Evolutionary conservation across 2,113 vertebrate species (phyloP).

Genomic region (Numida meleagris): DNA sequence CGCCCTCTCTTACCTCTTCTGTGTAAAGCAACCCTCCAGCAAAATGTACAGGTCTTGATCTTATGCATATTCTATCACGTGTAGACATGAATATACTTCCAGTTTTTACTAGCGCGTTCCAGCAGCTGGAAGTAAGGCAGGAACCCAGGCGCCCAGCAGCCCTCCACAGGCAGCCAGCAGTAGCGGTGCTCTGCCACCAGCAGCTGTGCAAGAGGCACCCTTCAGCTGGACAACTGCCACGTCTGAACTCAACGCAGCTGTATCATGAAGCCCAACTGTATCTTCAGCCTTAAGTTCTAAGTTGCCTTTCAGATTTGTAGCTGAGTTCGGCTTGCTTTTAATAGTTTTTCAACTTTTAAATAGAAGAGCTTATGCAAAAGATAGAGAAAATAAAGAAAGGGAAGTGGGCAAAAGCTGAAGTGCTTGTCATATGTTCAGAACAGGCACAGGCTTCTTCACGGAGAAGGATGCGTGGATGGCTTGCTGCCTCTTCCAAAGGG

Average conservation of each 20-base stretch:
- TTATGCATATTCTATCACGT: not conserved
- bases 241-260: not conserved
- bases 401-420: not conserved
- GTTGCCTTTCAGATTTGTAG: not conserved
- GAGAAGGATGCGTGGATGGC: not conserved
- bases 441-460: not conserved
- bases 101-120: not conserved
- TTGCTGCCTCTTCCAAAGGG: not conserved
- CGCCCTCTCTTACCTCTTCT: not conserved
- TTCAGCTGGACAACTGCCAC: not conserved
- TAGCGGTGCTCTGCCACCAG: not conserved
- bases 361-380: not conserved
- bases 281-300: not conserved
- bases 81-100: not conserved
- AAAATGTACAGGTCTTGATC: not conserved
- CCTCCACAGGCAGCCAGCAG: not conserved
- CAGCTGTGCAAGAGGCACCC: not conserved
- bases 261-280: not conserved
- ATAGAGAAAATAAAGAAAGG: not conserved
- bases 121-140: not conserved
- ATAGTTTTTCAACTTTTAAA: not conserved
- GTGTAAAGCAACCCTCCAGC: not conserved
- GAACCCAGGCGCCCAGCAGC: not conserved
- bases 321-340: not conserved
- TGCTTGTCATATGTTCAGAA: not conserved